Evolutionary conservation across 2,113 vertebrate genomes (phyloP).

Genomic region (Catharus fuscescens): DNA sequence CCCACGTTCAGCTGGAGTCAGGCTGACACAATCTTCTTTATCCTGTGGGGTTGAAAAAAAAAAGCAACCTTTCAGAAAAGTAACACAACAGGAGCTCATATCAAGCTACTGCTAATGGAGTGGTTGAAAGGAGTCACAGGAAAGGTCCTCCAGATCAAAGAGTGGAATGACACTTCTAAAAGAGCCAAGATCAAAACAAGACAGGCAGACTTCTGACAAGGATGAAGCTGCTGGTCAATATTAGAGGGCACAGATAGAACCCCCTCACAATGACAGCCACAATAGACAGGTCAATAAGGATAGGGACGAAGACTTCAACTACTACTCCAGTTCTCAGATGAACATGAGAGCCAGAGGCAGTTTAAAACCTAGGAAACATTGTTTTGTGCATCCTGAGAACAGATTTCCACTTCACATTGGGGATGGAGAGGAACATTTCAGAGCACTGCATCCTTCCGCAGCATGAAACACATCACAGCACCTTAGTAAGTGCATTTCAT

Average conservation of each 20-base stretch:
- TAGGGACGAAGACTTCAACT: not conserved
- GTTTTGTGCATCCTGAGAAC: not conserved
- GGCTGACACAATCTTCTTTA: not conserved
- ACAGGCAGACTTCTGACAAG: not conserved
- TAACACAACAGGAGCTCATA: not conserved
- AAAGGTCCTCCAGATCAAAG: not conserved
- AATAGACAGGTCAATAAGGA: not conserved
- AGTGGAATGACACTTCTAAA: not conserved
- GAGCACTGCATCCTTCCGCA: not conserved
- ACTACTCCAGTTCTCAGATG: not conserved
- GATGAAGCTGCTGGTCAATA: not conserved
- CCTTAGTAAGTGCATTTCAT: not conserved
- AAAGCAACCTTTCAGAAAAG: not conserved
- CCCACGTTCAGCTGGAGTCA: accelerated
- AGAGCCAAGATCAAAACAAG: not conserved
- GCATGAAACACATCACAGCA: not conserved
- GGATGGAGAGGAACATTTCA: not conserved
- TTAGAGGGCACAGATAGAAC: accelerated
- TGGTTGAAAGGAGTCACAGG: not conserved
- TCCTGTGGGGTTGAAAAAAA: not conserved
- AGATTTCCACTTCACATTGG: not conserved
- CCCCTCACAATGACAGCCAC: not conserved
- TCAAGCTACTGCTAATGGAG: not conserved
- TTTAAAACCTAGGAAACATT: not conserved
- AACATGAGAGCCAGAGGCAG: not conserved